These are phyloP conservation scores for Drosophila pseudotakahashii DNA, from an alignment of 2,888 invertebrate genomes.

Conservation along the genomic window DNA sequence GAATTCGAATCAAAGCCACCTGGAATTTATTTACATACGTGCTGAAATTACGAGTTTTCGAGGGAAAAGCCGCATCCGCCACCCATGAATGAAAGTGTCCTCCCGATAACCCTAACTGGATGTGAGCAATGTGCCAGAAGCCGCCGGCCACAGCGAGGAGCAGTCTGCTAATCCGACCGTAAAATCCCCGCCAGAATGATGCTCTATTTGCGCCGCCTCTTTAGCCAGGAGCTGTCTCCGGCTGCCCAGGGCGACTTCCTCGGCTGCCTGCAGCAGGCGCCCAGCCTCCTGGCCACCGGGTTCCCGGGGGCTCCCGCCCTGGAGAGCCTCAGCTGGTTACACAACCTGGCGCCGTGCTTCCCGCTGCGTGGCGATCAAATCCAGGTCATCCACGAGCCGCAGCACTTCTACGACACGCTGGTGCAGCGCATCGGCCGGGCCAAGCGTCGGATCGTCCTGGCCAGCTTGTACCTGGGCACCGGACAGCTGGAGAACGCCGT, in stretches of 20 bases:
- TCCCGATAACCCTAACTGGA: not conserved
- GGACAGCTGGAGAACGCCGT: slow-evolving; percentile 92
- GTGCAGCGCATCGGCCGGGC: slow-evolving; percentile 88
- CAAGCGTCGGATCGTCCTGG: slow-evolving; percentile 90
- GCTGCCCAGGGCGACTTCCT: slow-evolving; percentile 75
- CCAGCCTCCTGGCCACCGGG: slow-evolving; percentile 61
- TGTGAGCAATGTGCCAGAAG: slow-evolving; percentile 31
- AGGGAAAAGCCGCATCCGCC: not conserved
- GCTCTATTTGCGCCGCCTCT: slow-evolving; percentile 81
- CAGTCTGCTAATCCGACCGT: slow-evolving; percentile 7
- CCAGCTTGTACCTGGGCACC: slow-evolving; percentile 97
- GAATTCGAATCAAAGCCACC: not conserved
- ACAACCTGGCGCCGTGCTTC: slow-evolving; percentile 88
- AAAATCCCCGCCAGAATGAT: slow-evolving; percentile 44
- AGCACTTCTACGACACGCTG: slow-evolving; percentile 90
- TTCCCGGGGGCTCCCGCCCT: slow-evolving; percentile 82
- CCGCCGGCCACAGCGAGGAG: slow-evolving; percentile 3
- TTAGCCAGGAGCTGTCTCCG: slow-evolving; percentile 80
- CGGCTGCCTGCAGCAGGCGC: slow-evolving; percentile 70
- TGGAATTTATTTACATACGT: slow-evolving; percentile 22
- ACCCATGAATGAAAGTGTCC: slow-evolving; percentile 39
- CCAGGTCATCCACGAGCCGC: slow-evolving; percentile 90
- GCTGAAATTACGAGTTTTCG: slow-evolving; percentile 6
- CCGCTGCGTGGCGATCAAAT: slow-evolving; percentile 89
- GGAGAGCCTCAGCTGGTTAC: slow-evolving; percentile 87